Conservation (phyloP, 2,113 vertebrate species). For the Oryctolagus cuniculus region DNA sequence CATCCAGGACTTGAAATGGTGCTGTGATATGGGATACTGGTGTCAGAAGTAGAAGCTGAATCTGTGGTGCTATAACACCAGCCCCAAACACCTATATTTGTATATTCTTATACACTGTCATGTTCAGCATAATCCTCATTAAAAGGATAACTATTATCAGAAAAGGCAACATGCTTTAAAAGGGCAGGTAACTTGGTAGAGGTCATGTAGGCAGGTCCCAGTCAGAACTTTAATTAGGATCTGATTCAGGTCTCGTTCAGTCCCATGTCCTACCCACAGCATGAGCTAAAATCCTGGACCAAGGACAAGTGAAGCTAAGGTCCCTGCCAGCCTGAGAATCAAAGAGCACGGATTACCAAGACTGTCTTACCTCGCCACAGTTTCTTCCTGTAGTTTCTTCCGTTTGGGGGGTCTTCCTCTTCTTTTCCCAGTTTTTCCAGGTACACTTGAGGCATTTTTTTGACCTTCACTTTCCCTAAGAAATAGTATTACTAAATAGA, state of each 20-base stretch:
- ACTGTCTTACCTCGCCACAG: conserved; percentile 88
- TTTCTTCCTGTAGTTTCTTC: conserved; percentile 92
- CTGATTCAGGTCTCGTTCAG: neutral
- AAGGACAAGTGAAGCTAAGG: neutral
- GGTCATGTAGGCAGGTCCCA: neutral
- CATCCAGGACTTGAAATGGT: too few species aligned
- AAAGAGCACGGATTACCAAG: neutral
- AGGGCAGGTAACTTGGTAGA: neutral
- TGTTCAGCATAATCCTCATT: conserved; percentile 20
- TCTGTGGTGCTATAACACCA: too few species aligned
- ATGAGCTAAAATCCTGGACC: neutral
- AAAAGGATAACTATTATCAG: neutral
- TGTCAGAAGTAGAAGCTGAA: too few species aligned
- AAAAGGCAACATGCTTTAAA: neutral
- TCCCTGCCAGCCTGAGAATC: neutral
- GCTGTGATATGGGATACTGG: too few species aligned
- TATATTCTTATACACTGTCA: neutral
- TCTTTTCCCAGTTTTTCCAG: conserved; percentile 92
- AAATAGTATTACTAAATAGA: conserved; percentile 56
- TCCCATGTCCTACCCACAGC: neutral
- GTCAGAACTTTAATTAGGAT: neutral
- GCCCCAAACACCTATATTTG: neutral
- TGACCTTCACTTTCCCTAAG: conserved; percentile 86
- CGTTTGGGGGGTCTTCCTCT: conserved; percentile 97
- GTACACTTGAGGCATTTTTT: conserved; percentile 80